Conservation (phyloP, 1,140 invertebrate species). For the Drepana arcuata region DNA sequence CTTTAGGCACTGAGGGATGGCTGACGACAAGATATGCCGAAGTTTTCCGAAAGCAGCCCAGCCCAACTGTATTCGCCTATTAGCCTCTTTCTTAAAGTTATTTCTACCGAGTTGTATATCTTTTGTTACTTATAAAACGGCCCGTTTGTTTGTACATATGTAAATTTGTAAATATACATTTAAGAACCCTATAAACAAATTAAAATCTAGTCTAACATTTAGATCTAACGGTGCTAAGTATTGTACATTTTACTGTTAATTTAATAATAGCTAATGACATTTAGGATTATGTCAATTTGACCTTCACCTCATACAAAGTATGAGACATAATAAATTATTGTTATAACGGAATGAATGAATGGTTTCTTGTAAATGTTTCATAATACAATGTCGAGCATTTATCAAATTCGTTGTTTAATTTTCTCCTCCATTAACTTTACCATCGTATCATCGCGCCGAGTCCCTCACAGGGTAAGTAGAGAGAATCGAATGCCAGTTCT, state of each 20-base stretch:
- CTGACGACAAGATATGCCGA: not conserved
- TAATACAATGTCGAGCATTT: slow-evolving; percentile 68
- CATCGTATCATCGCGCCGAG: too few species aligned
- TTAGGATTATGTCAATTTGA: slow-evolving; percentile 39
- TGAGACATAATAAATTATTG: slow-evolving; percentile 33
- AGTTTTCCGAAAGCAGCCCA: too few species aligned
- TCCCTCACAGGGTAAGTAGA: too few species aligned
- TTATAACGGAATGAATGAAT: slow-evolving; percentile 39
- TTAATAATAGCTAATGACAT: slow-evolving; percentile 15
- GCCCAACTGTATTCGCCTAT: too few species aligned
- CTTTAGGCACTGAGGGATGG: not conserved
- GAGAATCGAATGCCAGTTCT: too few species aligned
- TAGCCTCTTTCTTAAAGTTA: not conserved
- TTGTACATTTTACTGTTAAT: slow-evolving; percentile 50
- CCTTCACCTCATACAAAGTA: slow-evolving; percentile 35
- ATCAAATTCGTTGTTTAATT: slow-evolving; percentile 45
- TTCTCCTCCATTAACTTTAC: slow-evolving; percentile 1
- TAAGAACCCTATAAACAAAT: slow-evolving; percentile 34
- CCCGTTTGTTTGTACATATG: slow-evolving; percentile 35
- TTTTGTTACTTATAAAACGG: not conserved
- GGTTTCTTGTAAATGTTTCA: slow-evolving; percentile 70
- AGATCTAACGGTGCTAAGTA: slow-evolving; percentile 68
- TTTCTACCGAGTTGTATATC: slow-evolving; percentile 1
- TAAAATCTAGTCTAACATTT: slow-evolving; percentile 67
- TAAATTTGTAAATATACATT: slow-evolving; percentile 57